Evolutionary conservation across 2,888 invertebrate species (phyloP).

Genomic region (Venusia cambrica): DNA sequence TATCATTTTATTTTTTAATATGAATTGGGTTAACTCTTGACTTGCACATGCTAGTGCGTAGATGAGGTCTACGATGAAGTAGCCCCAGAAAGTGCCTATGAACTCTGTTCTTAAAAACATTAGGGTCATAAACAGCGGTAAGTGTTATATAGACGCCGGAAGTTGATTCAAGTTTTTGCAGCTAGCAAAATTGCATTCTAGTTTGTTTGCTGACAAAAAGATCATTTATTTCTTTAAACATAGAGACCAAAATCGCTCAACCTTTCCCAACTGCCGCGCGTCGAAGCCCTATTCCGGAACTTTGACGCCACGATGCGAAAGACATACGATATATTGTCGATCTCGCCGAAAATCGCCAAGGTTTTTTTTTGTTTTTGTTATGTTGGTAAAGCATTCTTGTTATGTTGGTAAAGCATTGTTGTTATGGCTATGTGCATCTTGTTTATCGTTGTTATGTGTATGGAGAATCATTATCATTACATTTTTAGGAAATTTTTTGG

Average conservation of each 20-base stretch:
- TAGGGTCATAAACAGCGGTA: too few relatives aligned
- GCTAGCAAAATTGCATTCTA: too few relatives aligned
- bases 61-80: too few relatives aligned
- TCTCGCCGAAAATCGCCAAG: conserved; percentile 69
- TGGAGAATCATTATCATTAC: conserved; percentile 1
- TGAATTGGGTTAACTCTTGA: too few relatives aligned
- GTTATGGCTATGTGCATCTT: conserved; percentile 13
- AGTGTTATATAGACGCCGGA: too few relatives aligned
- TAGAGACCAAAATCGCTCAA: conserved; percentile 23
- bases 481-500: background rate
- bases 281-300: conserved; percentile 67
- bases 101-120: too few relatives aligned
- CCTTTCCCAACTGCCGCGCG: conserved; percentile 71
- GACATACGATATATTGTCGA: conserved; percentile 66
- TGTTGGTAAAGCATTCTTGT: conserved; percentile 30
- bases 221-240: conserved; percentile 7
- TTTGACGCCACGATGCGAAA: conserved; percentile 66
- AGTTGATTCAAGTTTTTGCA: too few relatives aligned
- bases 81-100: too few relatives aligned
- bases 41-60: too few relatives aligned
- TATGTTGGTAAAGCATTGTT: conserved; percentile 23
- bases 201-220: too few relatives aligned
- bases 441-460: conserved; percentile 3
- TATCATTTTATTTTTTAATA: too few relatives aligned
- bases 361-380: conserved; percentile 46